phyloP scores from a whole-genome alignment of 2,888 invertebrate genomes.

The Drosophila borealis region DNA sequence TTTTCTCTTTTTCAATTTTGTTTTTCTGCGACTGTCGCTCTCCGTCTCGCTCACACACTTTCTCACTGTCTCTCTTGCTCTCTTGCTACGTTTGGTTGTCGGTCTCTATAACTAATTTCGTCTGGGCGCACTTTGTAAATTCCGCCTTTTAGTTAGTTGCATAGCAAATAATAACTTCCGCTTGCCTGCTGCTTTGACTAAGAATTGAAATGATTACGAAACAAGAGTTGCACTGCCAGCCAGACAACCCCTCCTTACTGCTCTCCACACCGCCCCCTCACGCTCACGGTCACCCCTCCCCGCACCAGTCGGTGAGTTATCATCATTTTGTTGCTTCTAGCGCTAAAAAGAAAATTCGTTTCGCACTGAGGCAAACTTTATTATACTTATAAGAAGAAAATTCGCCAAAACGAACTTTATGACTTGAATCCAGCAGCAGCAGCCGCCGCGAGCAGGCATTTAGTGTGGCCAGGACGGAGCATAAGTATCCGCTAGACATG shows the following conservation, averaged over 20 bases:
- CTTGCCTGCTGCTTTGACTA: constrained; percentile 64
- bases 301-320: background rate
- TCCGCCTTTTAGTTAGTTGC: constrained; percentile 56
- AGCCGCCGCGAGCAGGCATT: background rate
- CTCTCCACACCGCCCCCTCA: background rate
- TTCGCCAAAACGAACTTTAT: constrained; percentile 31
- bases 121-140: constrained; percentile 44
- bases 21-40: background rate
- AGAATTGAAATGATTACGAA: constrained; percentile 70
- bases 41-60: background rate
- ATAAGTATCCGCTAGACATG: constrained; percentile 11
- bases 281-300: background rate
- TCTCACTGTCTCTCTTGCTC: constrained; percentile 1
- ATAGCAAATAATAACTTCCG: constrained; percentile 76
- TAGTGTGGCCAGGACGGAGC: constrained; percentile 16
- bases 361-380: constrained; percentile 47
- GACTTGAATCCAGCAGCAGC: constrained; percentile 23
- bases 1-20: background rate
- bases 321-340: constrained; percentile 48
- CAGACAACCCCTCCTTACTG: background rate
- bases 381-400: constrained; percentile 36
- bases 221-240: constrained; percentile 24
- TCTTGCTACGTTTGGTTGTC: constrained; percentile 14
- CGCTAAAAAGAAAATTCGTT: constrained; percentile 33
- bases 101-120: constrained; percentile 44